phyloP scores from a whole-genome alignment of 2,888 invertebrate species.

The Parnassius apollo region DNA sequence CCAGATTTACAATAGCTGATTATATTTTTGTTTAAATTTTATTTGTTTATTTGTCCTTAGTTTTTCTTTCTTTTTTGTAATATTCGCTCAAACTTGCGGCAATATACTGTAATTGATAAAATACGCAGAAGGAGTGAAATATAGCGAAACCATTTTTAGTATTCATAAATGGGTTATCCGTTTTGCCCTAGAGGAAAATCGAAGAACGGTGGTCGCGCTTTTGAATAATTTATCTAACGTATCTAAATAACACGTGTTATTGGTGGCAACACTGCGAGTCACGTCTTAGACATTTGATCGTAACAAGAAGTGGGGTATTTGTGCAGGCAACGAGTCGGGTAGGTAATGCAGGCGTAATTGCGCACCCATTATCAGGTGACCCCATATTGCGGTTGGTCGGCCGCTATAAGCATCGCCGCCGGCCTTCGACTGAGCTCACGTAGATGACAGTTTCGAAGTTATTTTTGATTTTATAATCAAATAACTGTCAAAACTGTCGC shows the following conservation, averaged over 20 bases:
- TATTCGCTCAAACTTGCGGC: no score
- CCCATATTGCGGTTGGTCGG: slow-evolving; percentile 70
- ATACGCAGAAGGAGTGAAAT: slow-evolving; percentile 8
- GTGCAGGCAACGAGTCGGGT: slow-evolving; percentile 48
- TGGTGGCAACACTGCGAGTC: slow-evolving; percentile 60
- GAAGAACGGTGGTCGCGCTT: slow-evolving; percentile 59
- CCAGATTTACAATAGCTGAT: no score
- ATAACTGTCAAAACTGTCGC: no score
- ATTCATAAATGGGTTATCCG: slow-evolving; percentile 16
- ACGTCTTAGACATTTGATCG: slow-evolving; percentile 76
- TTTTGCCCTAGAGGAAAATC: slow-evolving; percentile 33
- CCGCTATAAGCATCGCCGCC: slow-evolving; percentile 42
- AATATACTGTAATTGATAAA: not conserved
- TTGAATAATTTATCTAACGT: slow-evolving; percentile 60
- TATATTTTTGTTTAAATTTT: no score
- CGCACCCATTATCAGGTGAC: slow-evolving; percentile 74
- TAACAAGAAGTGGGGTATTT: slow-evolving; percentile 67
- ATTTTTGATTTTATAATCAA: slow-evolving; percentile 6
- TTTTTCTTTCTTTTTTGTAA: no score
- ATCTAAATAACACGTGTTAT: slow-evolving; percentile 69
- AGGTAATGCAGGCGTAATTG: slow-evolving; percentile 71
- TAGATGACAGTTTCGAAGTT: slow-evolving; percentile 12
- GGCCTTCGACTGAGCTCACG: slow-evolving; percentile 34
- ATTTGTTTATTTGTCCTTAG: no score
- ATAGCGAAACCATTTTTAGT: slow-evolving; percentile 16